These are phyloP conservation scores for Epizoanthus scotinus DNA, from an alignment of 92 coral and sea anemone species.

Conservation along the genomic window DNA sequence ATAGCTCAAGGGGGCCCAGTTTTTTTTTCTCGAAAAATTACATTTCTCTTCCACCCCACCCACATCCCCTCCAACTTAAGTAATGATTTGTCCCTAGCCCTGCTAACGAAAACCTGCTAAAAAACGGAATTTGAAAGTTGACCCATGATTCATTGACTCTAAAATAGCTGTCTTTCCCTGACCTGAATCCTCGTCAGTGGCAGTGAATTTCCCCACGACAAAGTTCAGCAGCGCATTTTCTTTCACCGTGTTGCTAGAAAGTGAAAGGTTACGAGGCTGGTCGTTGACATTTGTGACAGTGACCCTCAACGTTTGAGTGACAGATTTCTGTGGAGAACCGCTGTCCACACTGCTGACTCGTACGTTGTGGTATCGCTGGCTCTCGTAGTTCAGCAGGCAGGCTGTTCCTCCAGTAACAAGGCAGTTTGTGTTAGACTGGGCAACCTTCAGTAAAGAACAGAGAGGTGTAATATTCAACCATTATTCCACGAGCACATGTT, in stretches of 20 bases:
- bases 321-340: slow-evolving; percentile 75
- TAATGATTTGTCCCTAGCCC: too few relatives aligned
- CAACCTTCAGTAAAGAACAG: slow-evolving; percentile 47
- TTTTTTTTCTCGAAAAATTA: too few relatives aligned
- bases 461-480: too few relatives aligned
- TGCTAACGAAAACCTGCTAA: too few relatives aligned
- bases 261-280: slow-evolving; percentile 73
- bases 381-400: slow-evolving; percentile 72
- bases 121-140: too few relatives aligned
- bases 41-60: too few relatives aligned
- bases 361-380: slow-evolving; percentile 50
- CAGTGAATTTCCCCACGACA: slow-evolving; percentile 65
- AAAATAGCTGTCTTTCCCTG: too few relatives aligned
- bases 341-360: slow-evolving; percentile 83
- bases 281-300: slow-evolving; percentile 68
- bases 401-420: slow-evolving; percentile 64
- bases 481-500: too few relatives aligned
- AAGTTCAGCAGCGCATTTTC: slow-evolving; percentile 76
- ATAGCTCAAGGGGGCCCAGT: too few relatives aligned
- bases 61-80: too few relatives aligned
- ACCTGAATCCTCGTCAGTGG: slow-evolving; percentile 68
- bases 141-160: too few relatives aligned
- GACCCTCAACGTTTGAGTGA: slow-evolving; percentile 52
- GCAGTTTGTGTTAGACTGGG: slow-evolving; percentile 70
- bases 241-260: slow-evolving; percentile 71